Base-by-base conservation (phyloP, 37 sponge, comb jelly and placozoan species). In the Chondrilla cf. caribensis region DNA sequence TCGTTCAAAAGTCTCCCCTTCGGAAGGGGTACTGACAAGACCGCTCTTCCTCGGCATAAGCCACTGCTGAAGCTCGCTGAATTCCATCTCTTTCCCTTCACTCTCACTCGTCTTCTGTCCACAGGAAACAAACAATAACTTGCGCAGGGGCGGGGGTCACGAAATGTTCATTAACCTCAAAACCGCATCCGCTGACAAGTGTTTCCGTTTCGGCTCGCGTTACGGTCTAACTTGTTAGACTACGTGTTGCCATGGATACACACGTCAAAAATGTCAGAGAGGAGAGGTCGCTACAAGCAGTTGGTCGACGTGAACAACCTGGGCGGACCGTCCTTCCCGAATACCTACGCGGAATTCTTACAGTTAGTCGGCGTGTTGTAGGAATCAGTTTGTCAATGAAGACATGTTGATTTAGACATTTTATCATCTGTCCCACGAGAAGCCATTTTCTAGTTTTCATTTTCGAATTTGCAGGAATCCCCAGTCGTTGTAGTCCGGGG, bases 311-410 rank as follows among this genome's bases (percentile, higher is more conserved):
- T 73, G 17, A 73, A 73, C 41, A 73, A 38, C 40, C 21, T 73
- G 2, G 44, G 44, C 15, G 76, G 76, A 73, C 42, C 43, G 31
- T 2, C 76, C 17, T 11, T 39, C 25, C 18, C 38, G 41, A 42
- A 80, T 8, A 39, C 84, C 38, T 88, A 88, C 43, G 89, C 89
- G 0, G 70, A 89, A 55, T 89, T 89, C 41, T 58, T 84, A 18
- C 84, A 80, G 85, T 89, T 9, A 38, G 64, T 64, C n/a, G 37
- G 3, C n/a, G 42, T 36, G 9, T 19, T 62, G 64, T 6, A 22
- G 72, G n/a, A n/a, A n/a, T n/a, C n/a, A n/a, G n/a, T n/a, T n/a
- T n/a, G n/a, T n/a, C n/a, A n/a, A n/a, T n/a, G n/a, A n/a, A n/a
- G n/a, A n/a, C n/a, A n/a, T n/a, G n/a, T n/a, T n/a, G n/a, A n/a